These are phyloP conservation scores for Eudemis profundana DNA, from an alignment of 2,888 invertebrate genomes.

Conservation along the genomic window DNA sequence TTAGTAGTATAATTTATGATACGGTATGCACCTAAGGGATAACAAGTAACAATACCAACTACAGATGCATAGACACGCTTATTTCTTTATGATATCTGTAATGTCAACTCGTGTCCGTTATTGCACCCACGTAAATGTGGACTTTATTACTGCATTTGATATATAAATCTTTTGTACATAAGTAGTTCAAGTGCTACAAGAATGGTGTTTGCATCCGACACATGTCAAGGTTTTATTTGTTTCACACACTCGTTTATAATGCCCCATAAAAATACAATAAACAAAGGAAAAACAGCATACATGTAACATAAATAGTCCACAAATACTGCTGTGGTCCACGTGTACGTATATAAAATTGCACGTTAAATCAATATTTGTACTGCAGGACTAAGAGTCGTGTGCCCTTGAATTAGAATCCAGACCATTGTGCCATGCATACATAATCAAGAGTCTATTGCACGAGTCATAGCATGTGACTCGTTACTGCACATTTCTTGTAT, in stretches of 20 bases:
- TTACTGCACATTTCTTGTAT: background rate
- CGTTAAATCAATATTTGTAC: slow-evolving; percentile 27
- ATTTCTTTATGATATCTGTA: no score
- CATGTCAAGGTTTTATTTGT: no score
- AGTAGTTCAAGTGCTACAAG: background rate
- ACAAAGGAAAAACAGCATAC: background rate
- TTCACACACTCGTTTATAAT: background rate
- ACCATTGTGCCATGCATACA: slow-evolving; percentile 34
- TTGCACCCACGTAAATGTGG: no score
- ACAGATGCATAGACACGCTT: no score
- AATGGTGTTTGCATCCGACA: background rate
- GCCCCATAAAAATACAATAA: background rate
- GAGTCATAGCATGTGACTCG: background rate
- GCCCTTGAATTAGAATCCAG: slow-evolving; percentile 39
- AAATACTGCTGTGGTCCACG: background rate
- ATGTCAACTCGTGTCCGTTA: no score
- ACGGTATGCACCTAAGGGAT: no score
- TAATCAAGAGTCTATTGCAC: slow-evolving; percentile 19
- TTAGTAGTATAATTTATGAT: no score
- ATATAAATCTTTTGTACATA: no score
- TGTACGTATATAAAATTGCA: background rate
- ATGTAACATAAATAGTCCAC: no score
- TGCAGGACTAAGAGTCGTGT: slow-evolving; percentile 19
- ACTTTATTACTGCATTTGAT: no score
- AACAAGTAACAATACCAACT: no score